Conservation (phyloP, 2,888 invertebrate genomes). For the Melinopterus prodromus region DNA sequence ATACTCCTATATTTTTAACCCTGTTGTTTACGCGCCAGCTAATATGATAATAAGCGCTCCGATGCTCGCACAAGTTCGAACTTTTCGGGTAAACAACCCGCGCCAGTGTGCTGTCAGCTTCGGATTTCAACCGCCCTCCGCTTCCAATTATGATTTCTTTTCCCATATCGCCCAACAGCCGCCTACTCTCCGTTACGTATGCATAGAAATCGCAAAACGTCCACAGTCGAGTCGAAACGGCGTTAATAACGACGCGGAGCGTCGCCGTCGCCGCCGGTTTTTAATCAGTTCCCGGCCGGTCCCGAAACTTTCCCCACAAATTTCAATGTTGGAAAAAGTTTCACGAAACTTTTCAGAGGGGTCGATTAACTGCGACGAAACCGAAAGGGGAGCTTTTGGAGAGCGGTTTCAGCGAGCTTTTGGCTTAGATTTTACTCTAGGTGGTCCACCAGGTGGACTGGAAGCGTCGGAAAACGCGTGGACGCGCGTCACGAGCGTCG, state of each 20-base stretch:
- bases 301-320: slow-evolving; percentile 57
- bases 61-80: neutral
- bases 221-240: slow-evolving; percentile 25
- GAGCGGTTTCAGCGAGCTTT: slow-evolving; percentile 12
- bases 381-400: slow-evolving; percentile 44
- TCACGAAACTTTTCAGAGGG: slow-evolving; percentile 59
- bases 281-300: slow-evolving; percentile 29
- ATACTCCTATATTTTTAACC: too few relatives aligned
- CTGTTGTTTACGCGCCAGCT: neutral
- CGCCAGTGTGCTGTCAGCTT: neutral
- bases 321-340: slow-evolving; percentile 61
- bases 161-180: neutral
- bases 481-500: slow-evolving; percentile 45
- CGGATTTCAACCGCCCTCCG: neutral
- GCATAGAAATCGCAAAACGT: slow-evolving; percentile 17
- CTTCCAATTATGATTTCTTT: slow-evolving; percentile 16
- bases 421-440: neutral
- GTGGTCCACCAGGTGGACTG: slow-evolving; percentile 40
- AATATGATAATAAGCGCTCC: neutral
- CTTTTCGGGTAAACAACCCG: neutral
- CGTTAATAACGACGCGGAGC: slow-evolving; percentile 23
- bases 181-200: slow-evolving; percentile 6
- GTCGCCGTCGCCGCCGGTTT: slow-evolving; percentile 26
- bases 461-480: slow-evolving; percentile 55
- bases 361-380: slow-evolving; percentile 60